phyloP scores from a whole-genome alignment of 2,113 vertebrate species.

The Microcebus lehilahytsara region DNA sequence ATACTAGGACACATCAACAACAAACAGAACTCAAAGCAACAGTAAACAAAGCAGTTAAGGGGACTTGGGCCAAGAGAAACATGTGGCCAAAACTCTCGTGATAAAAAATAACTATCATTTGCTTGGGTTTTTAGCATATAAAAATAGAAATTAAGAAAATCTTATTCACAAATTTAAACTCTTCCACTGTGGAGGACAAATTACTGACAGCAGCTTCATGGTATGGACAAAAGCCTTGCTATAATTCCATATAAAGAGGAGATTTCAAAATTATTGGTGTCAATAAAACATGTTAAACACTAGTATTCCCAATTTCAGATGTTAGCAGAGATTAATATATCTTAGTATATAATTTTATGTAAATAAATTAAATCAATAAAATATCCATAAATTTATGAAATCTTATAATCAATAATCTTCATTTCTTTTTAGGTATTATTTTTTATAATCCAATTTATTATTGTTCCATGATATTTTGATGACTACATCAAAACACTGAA shows the following conservation, averaged over 20 bases:
- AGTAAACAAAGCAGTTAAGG: neutral
- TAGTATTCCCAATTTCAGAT: neutral
- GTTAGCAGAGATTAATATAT: neutral
- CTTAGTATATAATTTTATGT: neutral
- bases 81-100: conserved; percentile 34
- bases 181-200: neutral
- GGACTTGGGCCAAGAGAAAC: conserved; percentile 54
- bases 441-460: neutral
- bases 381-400: neutral
- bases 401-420: neutral
- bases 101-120: conserved; percentile 46
- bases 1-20: neutral
- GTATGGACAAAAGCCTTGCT: neutral
- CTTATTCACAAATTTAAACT: neutral
- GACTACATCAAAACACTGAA: neutral
- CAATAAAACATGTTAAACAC: neutral
- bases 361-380: neutral
- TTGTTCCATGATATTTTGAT: neutral
- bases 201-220: neutral
- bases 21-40: neutral
- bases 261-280: neutral
- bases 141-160: neutral
- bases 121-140: neutral
- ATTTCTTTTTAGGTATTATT: neutral
- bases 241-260: neutral